These are phyloP conservation scores for Zelleria hepariella DNA, from an alignment of 2,888 invertebrate species.

Conservation along the genomic window DNA sequence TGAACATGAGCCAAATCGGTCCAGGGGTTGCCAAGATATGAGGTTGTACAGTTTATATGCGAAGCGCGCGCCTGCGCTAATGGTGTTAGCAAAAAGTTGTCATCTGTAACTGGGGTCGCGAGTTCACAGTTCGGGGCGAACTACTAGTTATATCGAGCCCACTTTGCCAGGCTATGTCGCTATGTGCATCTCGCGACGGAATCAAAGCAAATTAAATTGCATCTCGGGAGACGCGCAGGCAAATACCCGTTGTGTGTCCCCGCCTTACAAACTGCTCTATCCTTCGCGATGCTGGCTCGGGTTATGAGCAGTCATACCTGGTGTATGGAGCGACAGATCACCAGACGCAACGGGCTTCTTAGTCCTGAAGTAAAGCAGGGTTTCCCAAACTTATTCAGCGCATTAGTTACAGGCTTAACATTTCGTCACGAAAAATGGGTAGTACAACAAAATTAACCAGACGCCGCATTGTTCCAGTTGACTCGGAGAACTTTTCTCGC, in stretches of 20 bases:
- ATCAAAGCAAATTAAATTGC: constrained; percentile 5
- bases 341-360: neutral
- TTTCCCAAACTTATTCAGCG: neutral
- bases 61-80: too few species aligned
- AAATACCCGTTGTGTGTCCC: neutral
- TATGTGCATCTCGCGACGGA: neutral
- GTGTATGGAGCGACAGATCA: neutral
- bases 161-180: neutral
- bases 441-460: too few species aligned
- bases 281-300: neutral
- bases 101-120: too few species aligned
- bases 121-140: neutral
- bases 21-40: too few species aligned
- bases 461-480: too few species aligned
- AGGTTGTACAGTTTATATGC: too few species aligned
- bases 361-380: neutral
- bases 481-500: too few species aligned
- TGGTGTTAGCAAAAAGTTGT: too few species aligned
- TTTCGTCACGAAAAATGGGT: too few species aligned
- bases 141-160: neutral
- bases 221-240: neutral
- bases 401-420: too few species aligned
- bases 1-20: too few species aligned
- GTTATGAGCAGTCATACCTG: neutral
- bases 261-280: neutral